Base-by-base conservation (phyloP, 92 coral and sea anemone genomes). In the Heteractis magnifica region DNA sequence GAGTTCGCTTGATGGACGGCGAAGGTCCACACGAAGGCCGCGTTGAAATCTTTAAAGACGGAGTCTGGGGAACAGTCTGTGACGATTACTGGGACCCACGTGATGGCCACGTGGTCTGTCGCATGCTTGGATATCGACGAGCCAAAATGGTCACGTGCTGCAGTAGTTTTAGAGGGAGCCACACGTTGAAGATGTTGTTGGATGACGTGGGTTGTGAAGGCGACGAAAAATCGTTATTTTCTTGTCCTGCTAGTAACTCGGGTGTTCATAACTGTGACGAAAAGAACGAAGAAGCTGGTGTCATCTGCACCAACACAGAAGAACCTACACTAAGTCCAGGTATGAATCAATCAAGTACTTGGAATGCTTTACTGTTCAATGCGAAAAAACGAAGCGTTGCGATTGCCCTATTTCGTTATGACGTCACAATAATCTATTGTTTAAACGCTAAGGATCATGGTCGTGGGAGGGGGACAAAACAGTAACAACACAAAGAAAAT, bases 191-290 rank as follows among this genome's bases (percentile, higher is more conserved):
- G 51, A 78, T 85, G 76, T 65, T 77, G n/a, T 44, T 85, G 49
- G 88, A 85, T 52, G 88, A 88, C 81, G 88, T 92, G 26, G 83
- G 86, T 59, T 95, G 98, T 65, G 77, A 86, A 12, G 98, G 98
- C 5, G 71, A 86, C 13, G 98, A 95, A 84, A 72, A 75, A 8
- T 85, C 95, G 49, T 86, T 95, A 7, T 89, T 82, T 21, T 64
- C 85, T 16, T 95, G 98, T 52, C 58, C 86, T 20, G 93, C 87
- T 78, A 89, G 92, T 59, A 89, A 89, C 71, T 94, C 96, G 98
- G 95, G 92, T 20, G 77, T 72, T 19, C 90, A 90, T 71, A 88
- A 88, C 52, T 91, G 93, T 55, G 76, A 71, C 13, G 65, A 82
- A 16, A 80, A 55, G 0, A 52, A 49, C 49, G 91, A 92, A 65